Evolutionary conservation across 2,888 invertebrate genomes (phyloP), one percentile per base, ranked within the genome.

Genomic region (Drosophila aldrichi): DNA sequence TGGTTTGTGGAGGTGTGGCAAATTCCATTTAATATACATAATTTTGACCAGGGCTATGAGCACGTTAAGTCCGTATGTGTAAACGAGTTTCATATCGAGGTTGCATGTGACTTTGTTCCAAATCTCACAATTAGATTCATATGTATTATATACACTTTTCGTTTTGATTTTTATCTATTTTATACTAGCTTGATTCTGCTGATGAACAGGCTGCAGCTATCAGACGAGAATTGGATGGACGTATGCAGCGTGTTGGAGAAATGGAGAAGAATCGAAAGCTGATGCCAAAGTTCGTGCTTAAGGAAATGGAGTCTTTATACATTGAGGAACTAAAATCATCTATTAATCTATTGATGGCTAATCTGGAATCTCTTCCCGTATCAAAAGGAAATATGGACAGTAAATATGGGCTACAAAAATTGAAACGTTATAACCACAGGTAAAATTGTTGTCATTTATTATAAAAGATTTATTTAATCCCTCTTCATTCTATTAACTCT

Each of bases 171-270:
- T 4, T 18, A 5, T 22, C 10, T 32, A 52, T 22, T 1, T 6
- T 1, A 10, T 56, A 22, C 25, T 92, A 98, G 98, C 95, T 99
- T 94, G 99, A 99, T 94, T 99, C 99, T 90, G 98, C 98, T 66
- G 99, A 99, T 93, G 99, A 99, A 93, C 99, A 99, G 94, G 99
- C 99, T 74, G 99, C 99, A 51, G 99, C 99, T 61, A 99, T 99
- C 88, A 95, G 99, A 93, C 95, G 99, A 94, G 99, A 99, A 94
- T 94, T 99, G 82, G 99, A 99, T 93, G 98, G 99, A 78, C 95
- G 99, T 93, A 96, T 99, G 95, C 98, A 99, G 93, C 96, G 97
- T 93, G 97, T 98, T 72, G 96, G 97, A 81, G 98, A 99, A 94
- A 98, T 99, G 97, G 98, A 98, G 93, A 97, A 96, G 95, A 98